Percentiles rank a stretch among this genome's conserved stretches.
Conservation (phyloP, 2,797 vertebrate genomes). For the Synanceia verrucosa region DNA sequence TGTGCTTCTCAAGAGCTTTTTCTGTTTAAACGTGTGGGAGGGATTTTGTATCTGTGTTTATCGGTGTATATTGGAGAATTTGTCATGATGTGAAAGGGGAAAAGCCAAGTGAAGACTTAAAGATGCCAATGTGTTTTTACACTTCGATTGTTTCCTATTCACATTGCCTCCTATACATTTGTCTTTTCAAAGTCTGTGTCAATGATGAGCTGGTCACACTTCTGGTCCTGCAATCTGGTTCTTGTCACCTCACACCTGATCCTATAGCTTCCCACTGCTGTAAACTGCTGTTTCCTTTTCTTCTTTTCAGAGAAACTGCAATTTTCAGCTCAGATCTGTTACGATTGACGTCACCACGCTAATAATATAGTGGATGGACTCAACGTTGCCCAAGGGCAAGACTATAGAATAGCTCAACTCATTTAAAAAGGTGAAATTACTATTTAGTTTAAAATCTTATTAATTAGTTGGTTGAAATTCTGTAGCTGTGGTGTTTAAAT, state of each 20-base stretch:
- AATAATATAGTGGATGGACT: background rate
- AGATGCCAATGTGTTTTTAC: conserved; percentile 18
- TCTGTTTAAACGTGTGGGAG: conserved; percentile 73
- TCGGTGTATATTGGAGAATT: conserved; percentile 62
- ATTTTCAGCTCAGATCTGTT: background rate
- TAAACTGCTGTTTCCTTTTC: background rate
- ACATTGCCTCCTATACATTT: conserved; percentile 16
- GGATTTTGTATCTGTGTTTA: conserved; percentile 73
- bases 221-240: conserved; percentile 9
- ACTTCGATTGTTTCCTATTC: background rate
- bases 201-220: conserved; percentile 11
- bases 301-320: background rate
- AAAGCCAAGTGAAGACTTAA: conserved; percentile 51
- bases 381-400: background rate
- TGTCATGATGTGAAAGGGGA: conserved; percentile 53
- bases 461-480: no score
- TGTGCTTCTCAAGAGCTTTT: conserved; percentile 76
- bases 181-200: no score
- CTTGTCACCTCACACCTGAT: conserved; percentile 30
- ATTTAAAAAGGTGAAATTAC: background rate
- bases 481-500: no score
- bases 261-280: background rate
- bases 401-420: background rate
- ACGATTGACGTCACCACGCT: background rate
- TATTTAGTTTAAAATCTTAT: background rate